Evolutionary conservation across 2,113 vertebrate species (phyloP), one percentile per base, ranked within the genome.

Genomic region (Hippocampus zosterae): DNA sequence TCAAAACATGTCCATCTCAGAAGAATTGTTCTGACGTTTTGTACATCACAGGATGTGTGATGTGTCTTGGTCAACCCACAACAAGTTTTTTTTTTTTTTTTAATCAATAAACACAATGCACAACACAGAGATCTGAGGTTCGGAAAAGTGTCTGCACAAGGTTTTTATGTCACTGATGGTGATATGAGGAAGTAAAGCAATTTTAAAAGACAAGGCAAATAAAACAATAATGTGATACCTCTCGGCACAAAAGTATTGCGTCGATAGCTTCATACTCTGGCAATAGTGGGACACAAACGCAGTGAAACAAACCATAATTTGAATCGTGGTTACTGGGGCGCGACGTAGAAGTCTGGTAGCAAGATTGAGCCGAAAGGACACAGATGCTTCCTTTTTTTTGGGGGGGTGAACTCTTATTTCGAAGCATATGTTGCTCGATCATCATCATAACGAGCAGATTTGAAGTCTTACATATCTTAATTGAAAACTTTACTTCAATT

Each of bases 1-100:
- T 52, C 50, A 52, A 52, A 52, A 52, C 50, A 16, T 48, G 44
- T 76, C 74, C 71, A 72, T 42, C 69, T 79, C 67, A 73, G 59
- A 73, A 63, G 48, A 48, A 48, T 48, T 16, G 13, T 15, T 16
- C 46, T 16, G 4, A 23, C 65, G 42, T 74, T 25, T 25, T 71
- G 23, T 56, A 55, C 46, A 29, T 73, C 41, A 44, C 42, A n/a
- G 53, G 19, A 42, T 13, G 37, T 16, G 13, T 63, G 6, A 23
- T 53, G 6, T 18, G 55, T 57, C 23, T 57, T 5, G 23, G 25
- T 57, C 16, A 50, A 50, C 16, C 16, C 46, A 19, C 46, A 50
- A 50, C 46, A 50, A 19, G 18, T 15, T 5, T 4, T 16, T 16
- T 1, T 16, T 1, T 16, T 1, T 50, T 50, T 50, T 50, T 50